Evolutionary conservation across 37 sponge, comb jelly and placozoan species (phyloP), one percentile per base, ranked within the genome.

Genomic region (Dysidea cf. avara): DNA sequence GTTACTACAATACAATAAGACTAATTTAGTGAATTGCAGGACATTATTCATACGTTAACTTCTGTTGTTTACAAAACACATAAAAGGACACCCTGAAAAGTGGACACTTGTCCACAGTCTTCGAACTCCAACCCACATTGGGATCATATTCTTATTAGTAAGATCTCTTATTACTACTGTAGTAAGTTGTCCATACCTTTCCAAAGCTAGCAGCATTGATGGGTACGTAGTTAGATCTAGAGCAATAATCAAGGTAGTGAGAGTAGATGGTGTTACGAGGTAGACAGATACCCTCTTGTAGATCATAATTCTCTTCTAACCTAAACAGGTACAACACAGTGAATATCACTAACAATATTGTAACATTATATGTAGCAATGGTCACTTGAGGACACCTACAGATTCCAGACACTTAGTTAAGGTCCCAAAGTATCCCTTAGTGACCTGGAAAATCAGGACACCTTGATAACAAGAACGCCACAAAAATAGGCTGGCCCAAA

Each of bases 171-270:
- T n/a, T n/a, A n/a, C n/a, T n/a, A n/a, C 20, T 17, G n/a, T n/a
- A n/a, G n/a, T n/a, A n/a, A n/a, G n/a, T n/a, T n/a, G n/a, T 7
- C 68, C 75, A 49, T 28, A 96, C 93, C 79, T 96, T 96, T 67
- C 97, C 97, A 77, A 96, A 96, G 78, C 97, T 96, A 20, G 97
- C 97, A 52, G 97, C 97, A 75, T 92, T 96, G 53, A 92, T 89
- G 20, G 97, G 93, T 49, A 61, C 74, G 20, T 83, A 52, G 11
- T 64, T 53, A 40, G 82, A 71, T n/a, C 87, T 69, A 63, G 78
- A 54, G 71, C 91, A 96, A 72, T 79, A 89, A 72, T 96, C 97
- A 0, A 83, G 55, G 71, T 96, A 96, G 70, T 96, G 97, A 30
- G 88, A 83, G 65, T 96, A 96, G 55, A 96, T 82, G 36, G 87